A percentile compares a stretch with the other conserved stretches of the same genome.
Evolutionary conservation across 2,797 vertebrate genomes (phyloP).

Genomic region (Micromesistius poutassou): DNA sequence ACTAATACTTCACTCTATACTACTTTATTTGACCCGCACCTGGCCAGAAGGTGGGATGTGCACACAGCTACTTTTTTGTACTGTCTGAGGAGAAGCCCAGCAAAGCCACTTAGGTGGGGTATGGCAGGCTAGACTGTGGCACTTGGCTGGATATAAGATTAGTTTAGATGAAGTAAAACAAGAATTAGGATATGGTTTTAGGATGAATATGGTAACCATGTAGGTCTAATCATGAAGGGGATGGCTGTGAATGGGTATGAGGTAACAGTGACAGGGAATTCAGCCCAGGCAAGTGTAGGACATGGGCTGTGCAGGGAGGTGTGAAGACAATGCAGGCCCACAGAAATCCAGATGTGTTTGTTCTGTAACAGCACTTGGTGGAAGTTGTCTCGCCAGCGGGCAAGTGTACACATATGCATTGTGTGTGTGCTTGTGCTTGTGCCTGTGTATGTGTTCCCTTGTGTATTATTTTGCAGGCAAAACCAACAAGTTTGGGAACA

Average conservation of each 20-base stretch:
- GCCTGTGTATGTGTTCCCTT: neutral
- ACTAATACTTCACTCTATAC: no score
- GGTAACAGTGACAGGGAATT: neutral
- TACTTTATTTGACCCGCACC: no score
- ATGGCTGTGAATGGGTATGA: neutral
- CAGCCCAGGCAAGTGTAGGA: neutral
- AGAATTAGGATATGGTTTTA: neutral
- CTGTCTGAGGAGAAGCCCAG: no score
- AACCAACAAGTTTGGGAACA: no score
- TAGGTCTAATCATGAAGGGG: neutral
- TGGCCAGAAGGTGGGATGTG: no score
- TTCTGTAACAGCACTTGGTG: neutral
- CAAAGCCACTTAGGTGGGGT: no score
- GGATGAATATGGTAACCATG: neutral
- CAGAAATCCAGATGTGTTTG: no score
- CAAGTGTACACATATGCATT: neutral
- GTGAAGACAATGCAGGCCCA: neutral
- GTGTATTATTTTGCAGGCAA: no score
- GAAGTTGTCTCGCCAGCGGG: neutral
- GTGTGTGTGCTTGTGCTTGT: neutral
- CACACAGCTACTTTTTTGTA: no score
- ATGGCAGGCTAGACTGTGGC: no score
- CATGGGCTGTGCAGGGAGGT: neutral
- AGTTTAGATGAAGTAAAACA: neutral
- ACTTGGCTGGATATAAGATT: neutral